Evolutionary conservation across 2,113 vertebrate genomes (phyloP).

Genomic region (Ceratotherium simum): DNA sequence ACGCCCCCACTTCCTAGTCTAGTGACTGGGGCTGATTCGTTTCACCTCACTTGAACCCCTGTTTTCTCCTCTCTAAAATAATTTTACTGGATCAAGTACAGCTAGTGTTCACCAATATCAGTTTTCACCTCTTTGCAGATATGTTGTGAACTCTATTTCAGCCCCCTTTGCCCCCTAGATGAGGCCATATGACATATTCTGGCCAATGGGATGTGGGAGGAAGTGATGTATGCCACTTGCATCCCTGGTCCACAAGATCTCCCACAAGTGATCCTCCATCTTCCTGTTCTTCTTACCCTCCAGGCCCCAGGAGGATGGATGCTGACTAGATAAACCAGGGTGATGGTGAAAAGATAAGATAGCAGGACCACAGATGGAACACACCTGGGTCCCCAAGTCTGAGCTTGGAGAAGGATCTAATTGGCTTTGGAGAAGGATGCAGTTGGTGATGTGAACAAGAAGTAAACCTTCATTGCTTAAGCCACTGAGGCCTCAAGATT

Average conservation of each 20-base stretch:
- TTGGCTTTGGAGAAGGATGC: not conserved
- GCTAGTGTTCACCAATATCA: not conserved
- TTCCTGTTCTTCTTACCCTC: not conserved
- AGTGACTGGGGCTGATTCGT: not conserved
- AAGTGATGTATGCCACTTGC: accelerated
- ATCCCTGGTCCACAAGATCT: not conserved
- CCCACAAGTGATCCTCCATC: not conserved
- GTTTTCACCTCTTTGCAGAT: not conserved
- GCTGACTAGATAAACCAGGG: too few relatives aligned
- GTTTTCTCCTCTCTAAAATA: not conserved
- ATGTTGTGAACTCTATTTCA: not conserved
- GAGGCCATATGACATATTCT: not conserved
- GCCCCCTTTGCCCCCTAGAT: not conserved
- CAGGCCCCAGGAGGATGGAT: not conserved
- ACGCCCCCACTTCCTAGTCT: not conserved
- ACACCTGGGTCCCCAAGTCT: not conserved
- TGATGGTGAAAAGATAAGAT: not conserved
- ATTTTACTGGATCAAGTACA: not conserved
- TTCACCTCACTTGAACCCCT: not conserved
- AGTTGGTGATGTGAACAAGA: not conserved
- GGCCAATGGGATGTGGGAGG: not conserved
- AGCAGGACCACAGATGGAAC: not conserved
- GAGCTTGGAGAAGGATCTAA: not conserved
- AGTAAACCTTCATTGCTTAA: not conserved
- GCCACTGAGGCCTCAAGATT: not conserved